Evolutionary conservation across 2,888 invertebrate genomes (phyloP).

Genomic region (Euzetes globulus): DNA sequence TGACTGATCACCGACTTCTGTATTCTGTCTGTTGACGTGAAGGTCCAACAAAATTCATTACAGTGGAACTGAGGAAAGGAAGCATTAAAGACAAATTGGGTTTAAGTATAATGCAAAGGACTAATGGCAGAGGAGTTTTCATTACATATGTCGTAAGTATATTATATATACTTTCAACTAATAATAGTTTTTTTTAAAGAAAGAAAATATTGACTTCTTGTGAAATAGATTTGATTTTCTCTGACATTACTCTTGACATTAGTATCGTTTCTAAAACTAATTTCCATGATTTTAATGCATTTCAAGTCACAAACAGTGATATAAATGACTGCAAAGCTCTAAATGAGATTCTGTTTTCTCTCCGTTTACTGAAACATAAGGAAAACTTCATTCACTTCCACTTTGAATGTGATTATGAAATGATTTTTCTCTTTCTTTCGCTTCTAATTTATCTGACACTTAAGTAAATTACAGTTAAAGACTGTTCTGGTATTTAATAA

Average conservation of each 20-base stretch:
- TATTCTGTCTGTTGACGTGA: not conserved
- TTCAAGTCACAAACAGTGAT: not conserved
- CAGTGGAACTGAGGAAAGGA: slow-evolving; percentile 43
- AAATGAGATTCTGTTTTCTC: too few species aligned
- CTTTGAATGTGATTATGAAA: too few species aligned
- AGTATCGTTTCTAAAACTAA: not conserved
- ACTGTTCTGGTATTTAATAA: too few species aligned
- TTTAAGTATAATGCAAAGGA: slow-evolving; percentile 43
- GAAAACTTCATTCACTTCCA: too few species aligned
- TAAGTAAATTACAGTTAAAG: too few species aligned
- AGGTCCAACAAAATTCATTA: slow-evolving; percentile 44
- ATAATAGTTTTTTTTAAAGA: too few species aligned
- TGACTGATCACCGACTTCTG: not conserved
- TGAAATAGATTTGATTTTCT: not conserved
- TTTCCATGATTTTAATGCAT: not conserved
- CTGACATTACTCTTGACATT: not conserved
- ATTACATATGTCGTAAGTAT: slow-evolving; percentile 44
- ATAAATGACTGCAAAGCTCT: not conserved
- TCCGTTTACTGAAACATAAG: too few species aligned
- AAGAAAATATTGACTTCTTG: too few species aligned
- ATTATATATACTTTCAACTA: too few species aligned
- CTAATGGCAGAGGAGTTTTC: slow-evolving; percentile 43
- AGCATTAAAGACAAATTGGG: slow-evolving; percentile 44
- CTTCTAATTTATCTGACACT: too few species aligned
- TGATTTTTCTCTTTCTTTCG: too few species aligned